Conservation (phyloP, 2,888 invertebrate genomes). For the Allophyes oxyacanthae region DNA sequence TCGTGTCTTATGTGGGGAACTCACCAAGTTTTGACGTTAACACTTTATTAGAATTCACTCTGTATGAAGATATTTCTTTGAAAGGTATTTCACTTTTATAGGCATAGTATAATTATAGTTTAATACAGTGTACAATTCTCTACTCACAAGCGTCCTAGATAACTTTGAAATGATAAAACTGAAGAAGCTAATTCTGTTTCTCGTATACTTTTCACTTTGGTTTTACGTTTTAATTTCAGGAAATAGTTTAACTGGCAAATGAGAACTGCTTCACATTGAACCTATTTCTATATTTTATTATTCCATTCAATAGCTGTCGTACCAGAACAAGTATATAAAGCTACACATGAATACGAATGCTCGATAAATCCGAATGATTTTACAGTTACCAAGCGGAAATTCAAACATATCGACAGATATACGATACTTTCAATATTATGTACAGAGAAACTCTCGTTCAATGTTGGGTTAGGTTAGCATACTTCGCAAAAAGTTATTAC, state of each 20-base stretch:
- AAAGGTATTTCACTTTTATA: slow-evolving; percentile 34
- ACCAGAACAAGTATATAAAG: slow-evolving; percentile 31
- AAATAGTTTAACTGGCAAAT: slow-evolving; percentile 30
- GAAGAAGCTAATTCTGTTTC: slow-evolving; percentile 17
- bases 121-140: slow-evolving; percentile 3
- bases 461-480: slow-evolving; percentile 62
- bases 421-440: slow-evolving; percentile 53
- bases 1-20: slow-evolving; percentile 44
- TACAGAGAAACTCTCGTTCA: slow-evolving; percentile 47
- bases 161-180: slow-evolving; percentile 25
- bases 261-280: slow-evolving; percentile 10
- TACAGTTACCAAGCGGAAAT: slow-evolving; percentile 57
- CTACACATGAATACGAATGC: slow-evolving; percentile 34
- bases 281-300: slow-evolving; percentile 27
- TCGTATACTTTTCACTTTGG: slow-evolving; percentile 19
- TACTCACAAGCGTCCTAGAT: slow-evolving; percentile 4
- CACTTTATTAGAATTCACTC: slow-evolving; percentile 41
- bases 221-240: slow-evolving; percentile 27
- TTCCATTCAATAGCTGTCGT: slow-evolving; percentile 32
- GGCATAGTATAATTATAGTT: too few species aligned
- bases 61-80: slow-evolving; percentile 16
- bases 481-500: slow-evolving; percentile 72
- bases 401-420: slow-evolving; percentile 54
- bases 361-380: slow-evolving; percentile 52
- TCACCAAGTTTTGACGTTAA: slow-evolving; percentile 31